Base-by-base conservation (phyloP, 2,888 invertebrate genomes). In the Rotaria magnacalcarata region DNA sequence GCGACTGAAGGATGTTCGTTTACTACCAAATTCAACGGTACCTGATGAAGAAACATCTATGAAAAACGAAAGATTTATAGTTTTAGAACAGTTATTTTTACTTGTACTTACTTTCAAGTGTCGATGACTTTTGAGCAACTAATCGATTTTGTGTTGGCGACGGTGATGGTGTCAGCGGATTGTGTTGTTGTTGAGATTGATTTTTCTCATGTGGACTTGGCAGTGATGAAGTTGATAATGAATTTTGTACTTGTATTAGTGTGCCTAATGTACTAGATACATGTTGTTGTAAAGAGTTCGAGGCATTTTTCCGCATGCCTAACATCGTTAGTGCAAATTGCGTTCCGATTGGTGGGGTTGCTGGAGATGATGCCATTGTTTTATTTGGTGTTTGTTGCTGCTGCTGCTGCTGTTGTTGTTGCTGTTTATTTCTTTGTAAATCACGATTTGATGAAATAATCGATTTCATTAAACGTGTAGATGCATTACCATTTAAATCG, bases 381-480 rank as follows among this genome's bases (percentile, higher is more conserved):
- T 47, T 80, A n/a, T 47, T 43, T n/a, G n/a, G 11, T 47, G 24
- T 24, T 80, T 47, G 80, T 47, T 80, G 75, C 43, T 75, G 74
- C 41, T 75, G 74, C 16, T 75, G 75, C 43, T 75, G 74, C 41
- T 75, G 74, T 41, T 75, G 75, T 43, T 75, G 34, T 34, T 47
- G 80, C n/a, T 80, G 80, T 43, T 43, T 80, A 47, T 24, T 24
- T 21, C 14, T 8, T 24, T 43, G 47, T n/a, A 80, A n/a, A 47
- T 80, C 80, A 11, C 47, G 80, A 47, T 43, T 80, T n/a, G 80
- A 80, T 11, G 47, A 56, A 84, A 90, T 90, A 86, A 90, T 89
- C 34, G 90, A 89, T 88, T 90, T 90, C 90, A 90, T 90, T 75
- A 91, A 88, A 88, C 90, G 90, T 27, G 90, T 90, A 24, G 90